A percentile compares a stretch with the other conserved stretches of the same genome.
These are phyloP conservation scores for Sphaeramia orbicularis DNA, from an alignment of 2,797 vertebrate species.

Conservation along the genomic window DNA sequence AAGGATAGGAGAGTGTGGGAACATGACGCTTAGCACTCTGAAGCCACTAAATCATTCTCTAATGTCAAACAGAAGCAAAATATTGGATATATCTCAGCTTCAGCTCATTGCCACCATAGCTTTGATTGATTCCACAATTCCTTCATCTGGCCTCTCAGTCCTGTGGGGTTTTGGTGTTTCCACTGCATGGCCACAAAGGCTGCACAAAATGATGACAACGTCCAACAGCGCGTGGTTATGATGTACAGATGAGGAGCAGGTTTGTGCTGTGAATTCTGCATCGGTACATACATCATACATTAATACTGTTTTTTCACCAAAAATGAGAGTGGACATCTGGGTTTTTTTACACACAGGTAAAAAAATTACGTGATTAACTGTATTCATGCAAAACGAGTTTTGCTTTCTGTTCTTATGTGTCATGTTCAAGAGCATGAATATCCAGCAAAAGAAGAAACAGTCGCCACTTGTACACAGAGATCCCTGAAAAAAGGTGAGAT, in stretches of 20 bases:
- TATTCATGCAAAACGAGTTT: no score
- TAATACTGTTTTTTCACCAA: no score
- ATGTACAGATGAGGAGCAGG: slow-evolving; percentile 12
- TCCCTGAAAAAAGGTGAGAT: no score
- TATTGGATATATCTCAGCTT: slow-evolving; percentile 61
- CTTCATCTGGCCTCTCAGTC: slow-evolving; percentile 61
- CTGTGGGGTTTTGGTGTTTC: slow-evolving; percentile 59
- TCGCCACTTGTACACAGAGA: no score
- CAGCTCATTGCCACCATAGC: slow-evolving; percentile 50
- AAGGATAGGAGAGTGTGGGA: slow-evolving; percentile 57
- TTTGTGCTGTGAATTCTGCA: not conserved
- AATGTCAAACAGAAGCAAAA: slow-evolving; percentile 62
- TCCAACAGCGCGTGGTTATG: slow-evolving; percentile 20
- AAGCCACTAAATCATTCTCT: slow-evolving; percentile 68
- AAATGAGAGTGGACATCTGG: no score
- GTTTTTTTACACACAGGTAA: no score
- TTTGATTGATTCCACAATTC: slow-evolving; percentile 74
- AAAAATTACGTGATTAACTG: no score
- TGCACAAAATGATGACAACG: slow-evolving; percentile 44
- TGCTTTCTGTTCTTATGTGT: no score
- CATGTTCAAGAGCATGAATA: no score
- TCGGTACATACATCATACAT: not conserved
- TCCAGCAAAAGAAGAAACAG: no score
- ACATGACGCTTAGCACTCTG: slow-evolving; percentile 62
- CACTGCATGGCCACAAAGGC: slow-evolving; percentile 32